Evolutionary conservation across 2,113 vertebrate species (phyloP), one percentile per base, ranked within the genome.

Genomic region (Carollia perspicillata): DNA sequence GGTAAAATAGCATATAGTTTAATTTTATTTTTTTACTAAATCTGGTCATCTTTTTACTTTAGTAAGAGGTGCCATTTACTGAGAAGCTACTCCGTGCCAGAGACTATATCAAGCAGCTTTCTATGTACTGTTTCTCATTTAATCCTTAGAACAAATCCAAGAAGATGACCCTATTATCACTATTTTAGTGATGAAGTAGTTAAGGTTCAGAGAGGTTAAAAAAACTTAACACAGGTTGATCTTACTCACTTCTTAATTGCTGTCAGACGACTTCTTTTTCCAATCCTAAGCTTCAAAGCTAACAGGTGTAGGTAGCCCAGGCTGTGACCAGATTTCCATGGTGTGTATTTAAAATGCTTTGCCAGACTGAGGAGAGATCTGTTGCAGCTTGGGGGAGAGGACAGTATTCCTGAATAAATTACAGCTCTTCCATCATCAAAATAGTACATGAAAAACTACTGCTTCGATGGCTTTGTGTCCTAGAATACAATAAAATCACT

Each of bases 141-240:
- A 94, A 58, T 94, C 44, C 53, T 88, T 88, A 74, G 75, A 95
- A 79, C 47, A 95, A 79, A 87, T 86, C 40, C 0, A 51, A 92
- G 74, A 96, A 28, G 44, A 60, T 84, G 33, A 55, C 75, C 23
- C 9, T 84, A 0, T 74, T 90, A 40, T 60, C 26, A 47, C 55
- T 92, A 9, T 93, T 68, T 86, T 79, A 95, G 20, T 68, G 42
- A 77, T 95, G 42, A 42, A 22, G 66, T 69, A 42, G 35, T 60
- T 81, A 47, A 94, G 23, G n/a, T 84, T 93, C n/a, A 65, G 42
- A 72, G 80, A 90, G 66, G 42, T n/a, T 37, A 37, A 49, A 47
- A 33, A 58, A 84, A 90, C n/a, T 89, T 83, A 66, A 66, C 17
- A 49, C 51, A 40, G 28, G 17, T 53, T 68, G 49, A 63, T 44